A percentile compares a stretch with the other conserved stretches of the same genome.
phyloP scores from a whole-genome alignment of 2,888 invertebrate genomes.

The Conistra vaccinii region DNA sequence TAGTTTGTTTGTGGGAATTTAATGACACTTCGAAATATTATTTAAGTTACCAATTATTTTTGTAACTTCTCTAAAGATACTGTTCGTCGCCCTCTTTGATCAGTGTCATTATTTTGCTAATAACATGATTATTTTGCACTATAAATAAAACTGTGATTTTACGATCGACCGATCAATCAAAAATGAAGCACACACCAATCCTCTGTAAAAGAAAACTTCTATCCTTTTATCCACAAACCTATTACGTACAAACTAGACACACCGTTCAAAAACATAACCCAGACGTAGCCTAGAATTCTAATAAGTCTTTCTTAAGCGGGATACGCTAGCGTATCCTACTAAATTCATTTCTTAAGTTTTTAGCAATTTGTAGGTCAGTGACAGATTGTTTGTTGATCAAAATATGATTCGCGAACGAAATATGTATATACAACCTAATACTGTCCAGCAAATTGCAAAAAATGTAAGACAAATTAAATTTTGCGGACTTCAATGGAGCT shows the following conservation, averaged over 20 bases:
- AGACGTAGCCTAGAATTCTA: constrained; percentile 26
- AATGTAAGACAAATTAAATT: neutral
- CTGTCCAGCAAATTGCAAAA: neutral
- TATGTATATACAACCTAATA: neutral
- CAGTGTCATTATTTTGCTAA: neutral
- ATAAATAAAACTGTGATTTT: no score
- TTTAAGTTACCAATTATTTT: constrained; percentile 1
- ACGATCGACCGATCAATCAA: neutral
- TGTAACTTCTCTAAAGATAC: neutral
- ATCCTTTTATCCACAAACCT: constrained; percentile 7
- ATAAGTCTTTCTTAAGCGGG: constrained; percentile 3
- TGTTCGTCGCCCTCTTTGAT: neutral
- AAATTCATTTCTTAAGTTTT: neutral
- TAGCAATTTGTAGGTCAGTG: neutral
- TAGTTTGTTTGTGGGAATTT: constrained; percentile 15
- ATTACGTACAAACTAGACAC: neutral
- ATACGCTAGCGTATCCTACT: neutral
- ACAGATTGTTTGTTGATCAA: neutral
- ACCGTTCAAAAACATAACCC: neutral
- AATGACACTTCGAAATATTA: neutral
- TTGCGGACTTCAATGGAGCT: neutral
- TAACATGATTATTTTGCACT: neutral
- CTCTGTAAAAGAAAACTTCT: neutral
- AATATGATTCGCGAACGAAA: neutral
- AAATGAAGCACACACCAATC: neutral